These are phyloP conservation scores for Leptopilina boulardi DNA, from an alignment of 1,140 invertebrate genomes.

Conservation along the genomic window DNA sequence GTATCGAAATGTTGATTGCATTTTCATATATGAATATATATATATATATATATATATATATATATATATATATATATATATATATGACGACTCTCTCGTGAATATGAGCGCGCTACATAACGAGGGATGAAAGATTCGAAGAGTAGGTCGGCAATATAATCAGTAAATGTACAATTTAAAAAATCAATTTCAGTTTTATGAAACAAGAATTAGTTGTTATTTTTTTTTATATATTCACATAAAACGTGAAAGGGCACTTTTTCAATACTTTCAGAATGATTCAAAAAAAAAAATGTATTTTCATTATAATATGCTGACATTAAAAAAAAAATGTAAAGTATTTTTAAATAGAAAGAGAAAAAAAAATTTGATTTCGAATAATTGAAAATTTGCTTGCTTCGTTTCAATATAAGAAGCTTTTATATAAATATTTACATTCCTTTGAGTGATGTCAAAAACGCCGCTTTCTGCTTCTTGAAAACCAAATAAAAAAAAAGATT, in stretches of 20 bases:
- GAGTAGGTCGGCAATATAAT: constrained; percentile 20
- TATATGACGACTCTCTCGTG: neutral
- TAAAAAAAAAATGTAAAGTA: no score
- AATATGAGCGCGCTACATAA: no score
- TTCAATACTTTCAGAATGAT: no score
- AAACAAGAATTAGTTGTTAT: neutral
- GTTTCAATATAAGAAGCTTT: no score
- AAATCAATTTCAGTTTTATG: neutral
- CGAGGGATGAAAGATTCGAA: constrained; percentile 19
- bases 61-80: no score
- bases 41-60: no score
- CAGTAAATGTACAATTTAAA: constrained; percentile 1
- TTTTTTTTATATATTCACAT: neutral
- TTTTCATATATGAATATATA: neutral
- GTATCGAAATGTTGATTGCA: constrained; percentile 21
- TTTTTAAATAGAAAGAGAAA: neutral
- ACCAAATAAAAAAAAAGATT: no score
- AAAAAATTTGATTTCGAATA: neutral
- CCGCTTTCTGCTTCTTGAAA: neutral
- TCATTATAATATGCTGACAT: no score
- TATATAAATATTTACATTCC: constrained; percentile 8
- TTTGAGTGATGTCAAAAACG: neutral
- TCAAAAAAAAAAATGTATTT: no score
- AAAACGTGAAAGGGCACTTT: neutral
- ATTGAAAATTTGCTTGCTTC: neutral